Percentiles rank a stretch among this genome's conserved stretches.
Conservation (phyloP, 2,888 invertebrate genomes). For the Sphinx pinastri region DNA sequence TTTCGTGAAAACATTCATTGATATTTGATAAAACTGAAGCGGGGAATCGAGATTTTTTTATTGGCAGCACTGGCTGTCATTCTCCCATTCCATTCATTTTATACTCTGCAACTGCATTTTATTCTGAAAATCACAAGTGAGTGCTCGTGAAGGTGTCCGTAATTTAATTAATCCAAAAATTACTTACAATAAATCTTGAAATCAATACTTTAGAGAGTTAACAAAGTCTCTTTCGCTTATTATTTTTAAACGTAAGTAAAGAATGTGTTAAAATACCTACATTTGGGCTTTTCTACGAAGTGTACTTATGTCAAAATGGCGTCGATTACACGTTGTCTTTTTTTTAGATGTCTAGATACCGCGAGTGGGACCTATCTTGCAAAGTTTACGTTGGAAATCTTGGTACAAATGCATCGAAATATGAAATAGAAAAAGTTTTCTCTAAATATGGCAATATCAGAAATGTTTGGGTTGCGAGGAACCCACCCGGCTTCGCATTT, state of each 20-base stretch:
- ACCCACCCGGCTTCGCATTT: constrained; percentile 96
- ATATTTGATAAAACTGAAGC: too few relatives aligned
- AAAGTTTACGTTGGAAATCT: constrained; percentile 97
- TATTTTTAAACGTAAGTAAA: constrained; percentile 18
- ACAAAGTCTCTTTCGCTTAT: neutral
- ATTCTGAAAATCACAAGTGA: constrained; percentile 1
- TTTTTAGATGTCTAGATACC: constrained; percentile 87
- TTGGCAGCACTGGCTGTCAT: too few relatives aligned
- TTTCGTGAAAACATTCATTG: too few relatives aligned
- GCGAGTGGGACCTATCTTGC: constrained; percentile 93
- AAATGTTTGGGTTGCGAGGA: constrained; percentile 97
- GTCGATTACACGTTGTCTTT: constrained; percentile 44
- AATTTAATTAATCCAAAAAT: neutral
- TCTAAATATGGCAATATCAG: constrained; percentile 94
- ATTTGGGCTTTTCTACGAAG: neutral
- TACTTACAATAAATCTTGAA: too few relatives aligned
- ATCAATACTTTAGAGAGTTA: too few relatives aligned
- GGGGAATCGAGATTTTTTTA: too few relatives aligned
- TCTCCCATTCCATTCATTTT: too few relatives aligned
- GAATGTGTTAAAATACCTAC: neutral
- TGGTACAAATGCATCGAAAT: constrained; percentile 95
- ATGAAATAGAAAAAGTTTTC: constrained; percentile 94
- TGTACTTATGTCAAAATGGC: constrained; percentile 51
- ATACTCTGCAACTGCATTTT: too few relatives aligned
- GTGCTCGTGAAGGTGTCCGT: neutral